Evolutionary conservation across 2,888 invertebrate species (phyloP), one percentile per base, ranked within the genome.

Genomic region (Colostygia pectinataria): DNA sequence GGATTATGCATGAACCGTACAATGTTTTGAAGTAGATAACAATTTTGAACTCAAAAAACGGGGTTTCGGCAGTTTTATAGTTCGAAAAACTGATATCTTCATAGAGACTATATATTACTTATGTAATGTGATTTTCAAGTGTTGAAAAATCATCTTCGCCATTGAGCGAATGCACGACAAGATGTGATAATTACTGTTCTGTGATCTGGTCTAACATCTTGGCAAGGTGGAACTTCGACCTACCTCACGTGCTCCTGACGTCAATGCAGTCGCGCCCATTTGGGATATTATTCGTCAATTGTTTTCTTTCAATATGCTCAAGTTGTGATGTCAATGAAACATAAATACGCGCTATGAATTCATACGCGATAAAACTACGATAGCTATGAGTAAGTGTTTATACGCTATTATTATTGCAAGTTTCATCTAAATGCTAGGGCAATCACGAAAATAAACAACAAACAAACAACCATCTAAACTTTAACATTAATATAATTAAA

Each of bases 231-330:
- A 39, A 18, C 58, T 56, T 72, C 69, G 78, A 77, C 80, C 80
- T 79, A 73, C 77, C 77, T 74, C 80, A 79, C 72, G 70, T 71
- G 70, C 56, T 64, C 15, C 18, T 40, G 55, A 70, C 71, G 73
- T 76, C 74, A 73, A 63, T 39, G 38, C 56, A 46, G 65, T 63
- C 68, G 67, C 63, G 66, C 67, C 67, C 25, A 41, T 32, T 7
- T 27, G 27, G 20, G 31, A 10, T 8, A 37, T 37, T 40, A 9
- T 39, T 6, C 4, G 15, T 25, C 25, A 2, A 15, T 24, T 23
- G 31, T 24, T 23, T 12, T 31, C 18, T 28, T 13, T 28, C 20
- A 20, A 7, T 13, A n/a, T 12, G 0, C 6, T 25, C 15, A 5
- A 2, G n/a, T 14, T 9, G 4, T 2, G n/a, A 25, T 24, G n/a